Evolutionary conservation across 2,113 vertebrate genomes (phyloP), one percentile per base, ranked within the genome.

Genomic region (Illadopsis cleaveri): DNA sequence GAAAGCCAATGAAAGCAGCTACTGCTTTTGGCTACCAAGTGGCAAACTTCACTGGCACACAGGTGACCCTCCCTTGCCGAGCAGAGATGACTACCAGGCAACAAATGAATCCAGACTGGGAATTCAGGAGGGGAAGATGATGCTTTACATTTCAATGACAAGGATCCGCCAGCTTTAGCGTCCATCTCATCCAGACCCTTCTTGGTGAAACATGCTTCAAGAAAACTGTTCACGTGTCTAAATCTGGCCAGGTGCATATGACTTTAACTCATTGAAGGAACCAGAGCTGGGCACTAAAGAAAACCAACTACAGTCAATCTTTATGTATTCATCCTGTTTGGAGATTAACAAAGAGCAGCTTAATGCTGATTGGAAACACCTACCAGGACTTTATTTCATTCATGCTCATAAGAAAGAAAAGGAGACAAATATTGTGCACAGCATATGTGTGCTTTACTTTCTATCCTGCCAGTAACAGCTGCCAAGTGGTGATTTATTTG

Each of bases 401-500:
- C 89, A 85, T 35, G 76, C 24, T 71, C 71, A 50, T 30, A 89
- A 80, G 51, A 85, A 86, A 91, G 61, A 62, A 92, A 90, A 91
- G 60, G 51, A 95, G 61, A 81, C 53, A 86, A 96, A 93, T 82
- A 93, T 17, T 77, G 70, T 58, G 60, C 64, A 58, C 15, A 88
- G 83, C 75, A 60, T 90, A 96, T 94, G 86, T 80, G 78, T 89
- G 71, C 88, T 95, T 92, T 93, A 94, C 30, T 82, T 57, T 87
- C 93, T 92, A 81, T 90, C 93, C 76, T 95, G 89, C 87, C 93
- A 96, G 91, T 75, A 96, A 94, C 80, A 96, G 81, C 86, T 96
- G 95, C 92, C 78, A 96, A 96, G 47, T 54, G 42, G 83, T 90
- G 90, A 95, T 95, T 88, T 94, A 83, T 97, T 96, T 96, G 88